These are phyloP conservation scores for Acipenser oxyrinchus DNA, from an alignment of 2,797 vertebrate species.

Conservation along the genomic window DNA sequence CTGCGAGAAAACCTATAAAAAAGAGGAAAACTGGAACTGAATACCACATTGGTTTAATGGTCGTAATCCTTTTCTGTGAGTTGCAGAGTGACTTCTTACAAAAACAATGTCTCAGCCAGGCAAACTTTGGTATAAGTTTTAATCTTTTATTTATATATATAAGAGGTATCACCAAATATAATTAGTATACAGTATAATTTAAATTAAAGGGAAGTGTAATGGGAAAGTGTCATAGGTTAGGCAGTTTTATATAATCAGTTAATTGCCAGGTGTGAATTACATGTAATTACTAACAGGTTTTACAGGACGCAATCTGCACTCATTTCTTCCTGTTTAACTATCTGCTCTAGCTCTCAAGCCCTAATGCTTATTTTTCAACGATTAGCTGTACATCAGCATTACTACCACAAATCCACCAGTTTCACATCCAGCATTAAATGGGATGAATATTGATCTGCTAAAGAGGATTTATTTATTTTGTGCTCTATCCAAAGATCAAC, in stretches of 20 bases:
- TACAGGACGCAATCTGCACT: conserved; percentile 55
- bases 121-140: conserved; percentile 25
- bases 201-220: conserved; percentile 25
- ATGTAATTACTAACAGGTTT: conserved; percentile 50
- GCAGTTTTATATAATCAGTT: conserved; percentile 38
- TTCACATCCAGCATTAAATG: conserved; percentile 99
- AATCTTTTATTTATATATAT: conserved; percentile 35
- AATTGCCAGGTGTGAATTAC: conserved; percentile 55
- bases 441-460: conserved; percentile 99
- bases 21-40: no score
- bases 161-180: conserved; percentile 38
- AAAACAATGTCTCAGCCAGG: no score
- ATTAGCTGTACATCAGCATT: conserved; percentile 98
- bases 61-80: no score
- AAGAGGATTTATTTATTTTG: conserved; percentile 99
- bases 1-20: no score
- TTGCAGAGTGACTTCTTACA: no score
- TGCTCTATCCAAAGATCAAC: conserved; percentile 99
- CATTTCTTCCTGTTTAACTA: conserved; percentile 74
- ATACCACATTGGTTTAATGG: no score
- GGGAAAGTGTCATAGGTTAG: conserved; percentile 43
- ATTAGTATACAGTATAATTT: conserved; percentile 37
- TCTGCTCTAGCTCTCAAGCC: conserved; percentile 80
- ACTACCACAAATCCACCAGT: conserved; percentile 95
- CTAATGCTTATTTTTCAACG: conserved; percentile 90